A percentile compares a stretch with the other conserved stretches of the same genome.
phyloP scores from a whole-genome alignment of 37 sponge, comb jelly and placozoan species.

The Bolinopsis microptera region DNA sequence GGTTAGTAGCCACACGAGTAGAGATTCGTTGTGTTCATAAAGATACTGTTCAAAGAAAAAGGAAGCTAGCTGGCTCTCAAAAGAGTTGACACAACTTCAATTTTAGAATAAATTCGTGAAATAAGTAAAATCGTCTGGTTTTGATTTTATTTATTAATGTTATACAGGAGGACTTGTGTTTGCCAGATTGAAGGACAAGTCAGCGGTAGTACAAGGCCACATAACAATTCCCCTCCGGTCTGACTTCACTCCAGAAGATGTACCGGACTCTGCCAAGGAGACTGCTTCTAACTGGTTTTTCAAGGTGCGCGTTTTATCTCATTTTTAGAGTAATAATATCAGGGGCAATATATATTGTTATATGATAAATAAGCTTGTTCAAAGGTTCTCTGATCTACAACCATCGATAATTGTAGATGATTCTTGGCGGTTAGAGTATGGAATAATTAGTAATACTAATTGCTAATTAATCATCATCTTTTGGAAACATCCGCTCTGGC shows the following conservation, averaged over 20 bases:
- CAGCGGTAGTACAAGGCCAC: constrained; percentile 67
- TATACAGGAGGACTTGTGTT: constrained; percentile 80
- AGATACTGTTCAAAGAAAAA: neutral
- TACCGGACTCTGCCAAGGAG: constrained; percentile 92
- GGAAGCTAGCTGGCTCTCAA: neutral
- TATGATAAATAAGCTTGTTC: neutral
- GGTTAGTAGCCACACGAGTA: constrained; percentile 73
- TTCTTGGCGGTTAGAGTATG: no score
- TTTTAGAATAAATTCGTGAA: no score
- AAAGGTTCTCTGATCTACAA: neutral
- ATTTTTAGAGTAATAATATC: no score
- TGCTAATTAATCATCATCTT: no score
- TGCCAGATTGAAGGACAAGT: constrained; percentile 86
- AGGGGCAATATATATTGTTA: no score
- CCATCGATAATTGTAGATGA: no score
- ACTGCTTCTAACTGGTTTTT: constrained; percentile 99
- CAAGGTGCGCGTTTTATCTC: constrained; percentile 69
- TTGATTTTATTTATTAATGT: no score
- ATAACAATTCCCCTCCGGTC: neutral
- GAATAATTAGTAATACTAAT: no score
- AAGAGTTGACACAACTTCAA: neutral
- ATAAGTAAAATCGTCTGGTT: no score
- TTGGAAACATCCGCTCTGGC: neutral
- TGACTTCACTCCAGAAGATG: constrained; percentile 88
- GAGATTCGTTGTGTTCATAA: neutral